Percentiles rank a stretch among this genome's conserved stretches.
Conservation (phyloP, 1,140 invertebrate genomes). For the Phortica variegata region DNA sequence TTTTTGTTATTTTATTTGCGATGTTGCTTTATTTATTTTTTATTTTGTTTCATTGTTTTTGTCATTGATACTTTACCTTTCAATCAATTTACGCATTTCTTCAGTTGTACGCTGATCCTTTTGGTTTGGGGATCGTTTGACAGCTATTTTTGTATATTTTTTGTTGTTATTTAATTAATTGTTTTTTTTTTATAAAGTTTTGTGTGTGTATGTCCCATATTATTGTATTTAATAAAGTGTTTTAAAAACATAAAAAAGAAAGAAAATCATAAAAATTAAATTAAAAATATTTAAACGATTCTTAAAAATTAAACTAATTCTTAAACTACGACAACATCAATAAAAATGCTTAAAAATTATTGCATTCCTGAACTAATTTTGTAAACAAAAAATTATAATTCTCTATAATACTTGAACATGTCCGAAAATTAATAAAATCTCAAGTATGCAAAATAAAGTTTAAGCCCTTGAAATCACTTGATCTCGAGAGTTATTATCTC, state of each 20-base stretch:
- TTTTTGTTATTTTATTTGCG: conserved; percentile 8
- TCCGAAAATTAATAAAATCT: no score
- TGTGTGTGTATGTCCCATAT: neutral
- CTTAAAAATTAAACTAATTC: conserved; percentile 22
- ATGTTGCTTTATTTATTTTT: no score
- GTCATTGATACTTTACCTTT: conserved; percentile 86
- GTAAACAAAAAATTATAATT: conserved; percentile 22
- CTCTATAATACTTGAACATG: no score
- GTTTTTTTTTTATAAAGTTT: conserved; percentile 18
- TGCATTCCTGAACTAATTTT: conserved; percentile 18
- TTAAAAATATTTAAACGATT: conserved; percentile 14
- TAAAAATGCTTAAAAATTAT: conserved; percentile 7
- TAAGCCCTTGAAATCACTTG: no score
- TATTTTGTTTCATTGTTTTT: no score
- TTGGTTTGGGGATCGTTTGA: conserved; percentile 59
- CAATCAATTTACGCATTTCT: conserved; percentile 93
- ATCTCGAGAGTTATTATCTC: no score
- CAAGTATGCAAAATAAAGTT: no score
- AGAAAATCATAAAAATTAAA: conserved; percentile 30
- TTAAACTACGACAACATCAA: conserved; percentile 8
- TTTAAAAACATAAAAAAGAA: conserved; percentile 35
- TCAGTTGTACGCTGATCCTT: conserved; percentile 90
- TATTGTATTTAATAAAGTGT: conserved; percentile 19
- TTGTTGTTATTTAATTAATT: no score
- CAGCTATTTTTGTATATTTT: conserved; percentile 36